Base-by-base conservation (phyloP, 2,888 invertebrate genomes). In the Phragmatobia fuliginosa region DNA sequence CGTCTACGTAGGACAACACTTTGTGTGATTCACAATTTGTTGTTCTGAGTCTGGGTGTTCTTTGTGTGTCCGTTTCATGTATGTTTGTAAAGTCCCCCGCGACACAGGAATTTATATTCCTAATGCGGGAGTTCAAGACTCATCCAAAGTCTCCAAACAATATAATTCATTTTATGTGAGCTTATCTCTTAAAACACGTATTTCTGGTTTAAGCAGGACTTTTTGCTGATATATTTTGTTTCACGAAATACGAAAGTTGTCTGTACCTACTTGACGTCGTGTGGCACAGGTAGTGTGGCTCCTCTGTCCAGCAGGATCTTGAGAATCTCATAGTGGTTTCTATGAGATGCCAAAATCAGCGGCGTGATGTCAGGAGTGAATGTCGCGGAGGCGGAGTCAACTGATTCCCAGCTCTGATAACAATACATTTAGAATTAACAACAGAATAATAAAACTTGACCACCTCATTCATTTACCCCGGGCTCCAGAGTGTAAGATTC, bases 281-380 rank as follows among this genome's bases (percentile, higher is more conserved):
- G 98, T 68, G 98, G 98, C 92, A 97, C 97, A 0, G 98, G 98
- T 74, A 99, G 95, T 8, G 98, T 97, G 67, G 99, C 99, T 45
- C 99, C 99, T 73, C 99, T 96, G 92, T 99, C 99, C 78, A 99
- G 95, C 25, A 99, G 96, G 78, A 99, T 97, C 95, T 99, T 99
- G 66, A 99, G 96, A 87, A 99, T 99, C 95, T 99, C 99, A 91
- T 99, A 99, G 95, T 99, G 99, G 95, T 99, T 99, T 91, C 98
- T 97, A 90, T 99, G 99, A 28, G 99, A 98, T 4, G 99, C 99
- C 81, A 99, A 96, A 87, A 99, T 98, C 67, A 99, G 96, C 0
- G 99, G 99, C 7, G 99, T 99, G 88, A 99, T 98, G 91, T 99
- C 99, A 0, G 98, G 97, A 0, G 99, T 99, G 94, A 99, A 99